Evolutionary conservation across 1,140 invertebrate species (phyloP).

Genomic region (Zaprionus davidi): DNA sequence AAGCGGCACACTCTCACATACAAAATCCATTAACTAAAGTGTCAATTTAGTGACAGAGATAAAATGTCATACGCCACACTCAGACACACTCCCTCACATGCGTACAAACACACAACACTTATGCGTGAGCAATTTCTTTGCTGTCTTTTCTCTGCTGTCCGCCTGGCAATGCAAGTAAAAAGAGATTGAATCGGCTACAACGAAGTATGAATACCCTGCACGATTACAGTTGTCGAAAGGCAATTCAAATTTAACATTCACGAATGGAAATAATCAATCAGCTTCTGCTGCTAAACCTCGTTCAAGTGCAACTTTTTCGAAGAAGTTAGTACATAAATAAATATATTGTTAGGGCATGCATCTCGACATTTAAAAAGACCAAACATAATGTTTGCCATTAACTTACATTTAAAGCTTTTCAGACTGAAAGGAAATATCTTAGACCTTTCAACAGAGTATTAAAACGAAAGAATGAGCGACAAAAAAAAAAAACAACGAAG

Average conservation of each 20-base stretch:
- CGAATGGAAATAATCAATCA: constrained; percentile 11
- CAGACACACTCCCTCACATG: constrained; percentile 34
- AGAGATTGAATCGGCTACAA: constrained; percentile 18
- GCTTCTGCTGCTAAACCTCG: not conserved
- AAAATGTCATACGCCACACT: constrained; percentile 76
- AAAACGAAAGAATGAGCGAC: not conserved
- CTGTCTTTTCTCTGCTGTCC: constrained; percentile 30
- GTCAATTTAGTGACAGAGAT: constrained; percentile 84
- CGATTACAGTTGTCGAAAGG: not conserved
- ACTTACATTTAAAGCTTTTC: not conserved
- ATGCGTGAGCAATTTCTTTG: constrained; percentile 34
- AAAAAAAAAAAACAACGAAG: not conserved
- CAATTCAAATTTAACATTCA: not conserved
- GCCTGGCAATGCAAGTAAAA: constrained; percentile 38
- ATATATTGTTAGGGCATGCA: not conserved
- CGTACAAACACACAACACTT: constrained; percentile 38
- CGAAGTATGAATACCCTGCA: not conserved
- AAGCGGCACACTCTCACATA: constrained; percentile 73
- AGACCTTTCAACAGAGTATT: constrained; percentile 4
- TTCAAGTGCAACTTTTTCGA: not conserved
- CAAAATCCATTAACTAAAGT: constrained; percentile 83
- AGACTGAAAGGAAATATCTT: not conserved
- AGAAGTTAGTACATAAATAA: not conserved
- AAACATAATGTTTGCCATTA: not conserved
- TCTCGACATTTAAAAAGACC: not conserved